Base-by-base conservation (phyloP, 2,797 vertebrate species). In the Malacoraja senta region DNA sequence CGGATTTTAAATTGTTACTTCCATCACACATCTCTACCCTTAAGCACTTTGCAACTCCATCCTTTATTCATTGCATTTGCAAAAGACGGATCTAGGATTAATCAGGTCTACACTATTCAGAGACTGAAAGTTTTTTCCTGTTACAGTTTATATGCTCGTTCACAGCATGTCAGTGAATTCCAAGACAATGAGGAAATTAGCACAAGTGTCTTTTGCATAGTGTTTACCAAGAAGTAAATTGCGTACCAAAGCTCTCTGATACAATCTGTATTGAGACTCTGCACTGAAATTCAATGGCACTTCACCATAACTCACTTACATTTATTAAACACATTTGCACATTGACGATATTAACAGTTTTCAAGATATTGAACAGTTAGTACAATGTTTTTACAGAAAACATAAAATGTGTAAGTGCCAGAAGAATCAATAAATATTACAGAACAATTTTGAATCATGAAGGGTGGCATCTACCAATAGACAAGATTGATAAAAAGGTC, bases 171-270 rank as follows among this genome's bases (percentile, higher is more conserved):
- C 84, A 35, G 63, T 68, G n/a, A 68, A 65, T 32, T 65, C 61
- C n/a, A 68, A 88, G 84, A 88, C 84, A 88, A 68, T 9, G 29
- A 88, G n/a, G n/a, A 88, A 68, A 32, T 88, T 88, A 68, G 65
- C 17, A 68, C 84, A 88, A 35, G 68, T 88, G 63, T 88, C n/a
- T 88, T 68, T 88, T 68, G 63, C 15, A 35, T 88, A 68, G 29
- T 2, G n/a, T 86, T 86, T 65, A 63, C 1, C 19, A 88, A 88
- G 84, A 88, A 65, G 63, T 9, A 65, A 35, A 88, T 65, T 65
- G n/a, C 65, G 29, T 65, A 32, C 15, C 17, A 21, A 32, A 35
- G n/a, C 63, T 35, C 17, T 32, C n/a, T 68, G 61, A 88, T 29
- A 88, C 4, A 17, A 17, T 61, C 53, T 61, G 21, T 83, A 83